Evolutionary conservation across 2,113 vertebrate species (phyloP).

Genomic region (Ophthalmotilapia sp.): DNA sequence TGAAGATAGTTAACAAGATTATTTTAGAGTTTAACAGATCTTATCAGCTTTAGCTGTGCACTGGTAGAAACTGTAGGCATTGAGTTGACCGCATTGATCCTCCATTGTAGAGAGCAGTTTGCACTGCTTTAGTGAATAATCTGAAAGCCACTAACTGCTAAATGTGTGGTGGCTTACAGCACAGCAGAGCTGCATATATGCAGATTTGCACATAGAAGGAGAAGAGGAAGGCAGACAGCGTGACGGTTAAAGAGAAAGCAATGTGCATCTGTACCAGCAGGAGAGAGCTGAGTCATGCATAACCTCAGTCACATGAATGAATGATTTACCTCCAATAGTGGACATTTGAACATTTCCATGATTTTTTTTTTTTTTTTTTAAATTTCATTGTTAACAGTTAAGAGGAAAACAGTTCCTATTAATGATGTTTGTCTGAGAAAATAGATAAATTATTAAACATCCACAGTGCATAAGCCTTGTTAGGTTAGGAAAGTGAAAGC

Average conservation of each 20-base stretch:
- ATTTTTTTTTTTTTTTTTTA: fast-evolving
- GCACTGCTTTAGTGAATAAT: not conserved
- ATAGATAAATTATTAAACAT: not conserved
- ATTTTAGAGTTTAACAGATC: conserved; percentile 2
- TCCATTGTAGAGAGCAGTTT: not conserved
- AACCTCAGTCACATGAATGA: not conserved
- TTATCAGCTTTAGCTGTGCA: not conserved
- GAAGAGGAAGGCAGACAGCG: not conserved
- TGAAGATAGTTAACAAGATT: not conserved
- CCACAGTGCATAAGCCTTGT: not conserved
- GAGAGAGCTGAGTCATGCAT: not conserved
- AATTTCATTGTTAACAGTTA: not conserved
- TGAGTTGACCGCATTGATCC: not conserved
- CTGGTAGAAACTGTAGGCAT: not conserved
- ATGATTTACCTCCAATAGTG: not conserved
- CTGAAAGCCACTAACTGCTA: not conserved
- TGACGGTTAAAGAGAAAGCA: not conserved
- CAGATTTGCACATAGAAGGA: not conserved
- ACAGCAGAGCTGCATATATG: not conserved
- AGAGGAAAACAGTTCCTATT: not conserved
- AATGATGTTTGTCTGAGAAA: not conserved
- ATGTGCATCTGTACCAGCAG: not conserved
- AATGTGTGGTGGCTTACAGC: not conserved
- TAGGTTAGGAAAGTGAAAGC: not conserved
- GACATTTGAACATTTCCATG: not conserved